Conservation (phyloP, 1,140 invertebrate species). For the Watersipora subatra region DNA sequence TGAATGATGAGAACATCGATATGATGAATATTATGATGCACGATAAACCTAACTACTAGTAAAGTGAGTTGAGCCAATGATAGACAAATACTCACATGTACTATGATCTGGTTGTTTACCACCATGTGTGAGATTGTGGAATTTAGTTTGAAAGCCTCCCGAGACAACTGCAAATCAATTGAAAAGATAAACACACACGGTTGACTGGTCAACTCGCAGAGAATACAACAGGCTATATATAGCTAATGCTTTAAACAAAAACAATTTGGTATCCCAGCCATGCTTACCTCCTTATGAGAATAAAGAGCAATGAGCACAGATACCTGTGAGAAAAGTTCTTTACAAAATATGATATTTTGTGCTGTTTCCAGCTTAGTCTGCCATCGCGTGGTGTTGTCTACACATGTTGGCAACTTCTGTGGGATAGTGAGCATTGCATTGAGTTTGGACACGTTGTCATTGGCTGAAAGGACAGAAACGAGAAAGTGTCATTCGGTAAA, state of each 20-base stretch:
- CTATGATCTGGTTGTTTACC: conserved; percentile 90
- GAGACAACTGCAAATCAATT: conserved; percentile 50
- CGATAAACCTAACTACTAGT: too few species aligned
- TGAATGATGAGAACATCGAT: too few species aligned
- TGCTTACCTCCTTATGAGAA: not conserved
- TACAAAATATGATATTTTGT: conserved; percentile 92
- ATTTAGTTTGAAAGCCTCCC: conserved; percentile 82
- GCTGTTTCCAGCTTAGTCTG: conserved; percentile 86
- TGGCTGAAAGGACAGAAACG: conserved; percentile 34
- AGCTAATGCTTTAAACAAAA: not conserved
- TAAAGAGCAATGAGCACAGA: not conserved
- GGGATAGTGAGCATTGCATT: conserved; percentile 37
- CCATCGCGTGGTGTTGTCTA: conserved; percentile 69
- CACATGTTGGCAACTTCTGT: conserved; percentile 34
- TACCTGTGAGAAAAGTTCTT: conserved; percentile 80
- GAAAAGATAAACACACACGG: not conserved
- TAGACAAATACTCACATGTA: conserved; percentile 59
- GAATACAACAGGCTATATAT: conserved; percentile 1
- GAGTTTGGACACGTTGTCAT: conserved; percentile 34
- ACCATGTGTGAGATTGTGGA: conserved; percentile 88
- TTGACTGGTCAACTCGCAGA: not conserved
- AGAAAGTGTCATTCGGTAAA: too few species aligned
- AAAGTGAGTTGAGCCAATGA: too few species aligned
- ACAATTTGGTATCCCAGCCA: not conserved
- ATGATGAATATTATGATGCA: too few species aligned